Conservation (phyloP, 2,888 invertebrate genomes). For the Dyspetes luteomarginatus region DNA sequence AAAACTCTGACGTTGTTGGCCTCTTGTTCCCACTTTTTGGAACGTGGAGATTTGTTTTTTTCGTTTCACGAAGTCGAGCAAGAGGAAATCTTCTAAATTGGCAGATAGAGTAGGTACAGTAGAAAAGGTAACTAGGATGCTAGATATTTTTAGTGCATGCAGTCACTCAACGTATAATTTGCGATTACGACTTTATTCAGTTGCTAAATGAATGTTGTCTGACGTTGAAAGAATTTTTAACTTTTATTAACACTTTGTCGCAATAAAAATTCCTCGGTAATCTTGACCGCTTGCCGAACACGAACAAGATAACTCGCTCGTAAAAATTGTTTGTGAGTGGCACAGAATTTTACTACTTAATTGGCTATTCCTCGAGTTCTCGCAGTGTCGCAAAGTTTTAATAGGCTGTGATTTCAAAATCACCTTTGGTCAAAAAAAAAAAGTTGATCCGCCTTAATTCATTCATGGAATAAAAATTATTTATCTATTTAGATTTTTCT, state of each 20-base stretch:
- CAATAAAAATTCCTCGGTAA: slow-evolving; percentile 32
- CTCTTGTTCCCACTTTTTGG: slow-evolving; percentile 48
- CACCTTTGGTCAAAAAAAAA: too few relatives aligned
- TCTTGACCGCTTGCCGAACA: slow-evolving; percentile 23
- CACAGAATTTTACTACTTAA: slow-evolving; percentile 14
- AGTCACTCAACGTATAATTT: slow-evolving; percentile 16
- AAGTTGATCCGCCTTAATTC: too few relatives aligned
- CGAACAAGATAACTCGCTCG: slow-evolving; percentile 13
- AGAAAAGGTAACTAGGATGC: not conserved
- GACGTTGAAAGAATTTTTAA: slow-evolving; percentile 7
- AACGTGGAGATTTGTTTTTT: not conserved
- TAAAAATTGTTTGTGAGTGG: not conserved
- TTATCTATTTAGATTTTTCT: too few relatives aligned
- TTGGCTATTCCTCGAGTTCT: not conserved
- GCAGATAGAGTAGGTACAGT: not conserved
- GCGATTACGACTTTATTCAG: not conserved
- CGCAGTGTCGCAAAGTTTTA: not conserved
- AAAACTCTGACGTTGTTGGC: slow-evolving; percentile 47
- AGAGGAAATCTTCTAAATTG: slow-evolving; percentile 40
- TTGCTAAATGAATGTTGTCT: slow-evolving; percentile 27
- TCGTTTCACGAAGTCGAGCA: slow-evolving; percentile 32
- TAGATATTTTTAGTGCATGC: slow-evolving; percentile 5
- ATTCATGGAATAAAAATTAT: too few relatives aligned
- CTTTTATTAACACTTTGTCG: slow-evolving; percentile 7
- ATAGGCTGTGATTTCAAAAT: too few relatives aligned